A percentile compares a stretch with the other conserved stretches of the same genome.
Evolutionary conservation across 2,113 vertebrate species (phyloP).

Genomic region (Eulemur rufifrons): DNA sequence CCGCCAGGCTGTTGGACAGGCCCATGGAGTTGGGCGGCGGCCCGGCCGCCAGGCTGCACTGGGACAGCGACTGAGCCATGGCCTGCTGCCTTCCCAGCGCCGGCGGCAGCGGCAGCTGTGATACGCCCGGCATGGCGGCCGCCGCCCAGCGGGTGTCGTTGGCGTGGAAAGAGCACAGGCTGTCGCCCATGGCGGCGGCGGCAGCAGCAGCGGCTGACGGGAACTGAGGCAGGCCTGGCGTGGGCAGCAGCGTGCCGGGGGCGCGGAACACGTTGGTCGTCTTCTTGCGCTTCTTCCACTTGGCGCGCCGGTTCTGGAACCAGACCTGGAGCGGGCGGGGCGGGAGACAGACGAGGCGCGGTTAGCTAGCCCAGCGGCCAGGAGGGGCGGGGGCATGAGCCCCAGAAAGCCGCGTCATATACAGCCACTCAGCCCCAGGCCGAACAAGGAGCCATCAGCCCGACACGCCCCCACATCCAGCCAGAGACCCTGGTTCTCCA

Average conservation of each 20-base stretch:
- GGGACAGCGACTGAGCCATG: constrained; percentile 97
- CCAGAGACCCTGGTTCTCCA: neutral
- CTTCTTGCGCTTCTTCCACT: constrained; percentile 99
- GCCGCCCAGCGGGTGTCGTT: constrained; percentile 98
- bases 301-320: constrained; percentile 98
- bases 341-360: neutral
- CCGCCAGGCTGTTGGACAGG: constrained; percentile 93
- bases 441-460: accelerated
- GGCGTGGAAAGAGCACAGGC: constrained; percentile 98
- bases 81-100: constrained; percentile 93
- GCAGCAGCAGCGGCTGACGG: constrained; percentile 92
- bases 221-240: constrained; percentile 93
- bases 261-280: constrained; percentile 97
- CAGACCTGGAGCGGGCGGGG: constrained; percentile 88
- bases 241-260: constrained; percentile 95
- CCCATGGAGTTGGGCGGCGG: constrained; percentile 96
- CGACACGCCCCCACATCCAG: neutral
- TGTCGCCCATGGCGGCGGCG: constrained; percentile 96
- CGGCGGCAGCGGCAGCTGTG: constrained; percentile 94
- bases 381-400: neutral
- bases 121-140: constrained; percentile 94
- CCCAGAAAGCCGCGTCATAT: neutral
- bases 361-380: neutral
- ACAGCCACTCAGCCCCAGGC: neutral
- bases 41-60: constrained; percentile 94